Evolutionary conservation across 2,113 vertebrate genomes (phyloP), one percentile per base, ranked within the genome.

Genomic region (Hippocampus zosterae): DNA sequence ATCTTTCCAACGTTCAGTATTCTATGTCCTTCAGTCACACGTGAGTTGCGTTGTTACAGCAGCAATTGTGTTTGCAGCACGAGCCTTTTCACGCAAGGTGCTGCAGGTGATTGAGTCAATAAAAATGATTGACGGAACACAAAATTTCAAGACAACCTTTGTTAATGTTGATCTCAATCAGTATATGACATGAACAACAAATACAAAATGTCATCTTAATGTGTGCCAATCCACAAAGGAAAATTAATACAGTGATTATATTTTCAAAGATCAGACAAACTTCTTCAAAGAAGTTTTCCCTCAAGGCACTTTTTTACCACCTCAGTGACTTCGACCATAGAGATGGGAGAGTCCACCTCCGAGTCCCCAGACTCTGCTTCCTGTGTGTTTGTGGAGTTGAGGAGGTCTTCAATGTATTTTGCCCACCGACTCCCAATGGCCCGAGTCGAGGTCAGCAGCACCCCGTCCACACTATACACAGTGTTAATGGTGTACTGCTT

Each of bases 21-120:
- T 29, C 27, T 29, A 15, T 27, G 27, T 33, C 37, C 56, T 15
- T 29, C 71, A 46, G 48, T 69, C 8, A 48, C 27, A 23, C 42
- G 60, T 77, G 15, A 65, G 8, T 69, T 70, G 71, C 70, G 75
- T 82, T 82, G 7, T 61, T 25, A 56, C 23, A 61, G 59, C 18
- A 68, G 53, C 57, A 55, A 63, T 72, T 70, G 74, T 50, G 66
- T 23, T 80, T 65, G 41, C 73, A 71, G 67, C 33, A 9, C 29
- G 65, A 48, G 5, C 5, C 46, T 23, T 23, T 56, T 5, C 0
- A 2, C 19, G 8, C 21, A 8, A 8, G 19, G 19, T 9, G 8
- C 18, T 25, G 16, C 29, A 71, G 19, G 16, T 68, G 55, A 48
- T 13, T 65, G 41, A 15, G 61, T 23, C 46, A 19, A 10, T 23